Percentiles rank a stretch among this genome's conserved stretches.
These are phyloP conservation scores for Epinotia bilunana DNA, from an alignment of 2,888 invertebrate species.

Conservation along the genomic window DNA sequence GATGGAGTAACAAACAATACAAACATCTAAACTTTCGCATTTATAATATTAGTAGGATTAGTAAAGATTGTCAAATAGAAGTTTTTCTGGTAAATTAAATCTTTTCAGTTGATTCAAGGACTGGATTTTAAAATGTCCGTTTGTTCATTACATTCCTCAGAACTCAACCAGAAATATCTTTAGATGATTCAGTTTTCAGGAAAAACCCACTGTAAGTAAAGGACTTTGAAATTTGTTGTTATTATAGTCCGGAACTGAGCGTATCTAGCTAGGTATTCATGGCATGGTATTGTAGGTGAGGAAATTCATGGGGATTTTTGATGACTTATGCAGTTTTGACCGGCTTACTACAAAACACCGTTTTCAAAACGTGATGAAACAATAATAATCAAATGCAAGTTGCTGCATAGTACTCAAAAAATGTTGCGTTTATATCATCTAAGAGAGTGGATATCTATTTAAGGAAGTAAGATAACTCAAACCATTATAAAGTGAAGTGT, in stretches of 20 bases:
- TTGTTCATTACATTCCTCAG: background rate
- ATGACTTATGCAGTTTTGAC: constrained; percentile 4
- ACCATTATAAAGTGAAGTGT: constrained; percentile 73
- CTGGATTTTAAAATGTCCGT: background rate
- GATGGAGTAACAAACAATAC: no score
- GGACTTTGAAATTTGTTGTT: background rate
- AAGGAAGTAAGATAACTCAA: constrained; percentile 74
- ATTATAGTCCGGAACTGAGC: background rate
- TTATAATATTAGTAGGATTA: no score
- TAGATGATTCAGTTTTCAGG: background rate
- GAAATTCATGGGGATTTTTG: background rate
- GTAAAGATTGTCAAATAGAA: no score
- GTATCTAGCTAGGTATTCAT: background rate
- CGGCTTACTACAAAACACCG: background rate
- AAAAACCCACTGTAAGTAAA: background rate
- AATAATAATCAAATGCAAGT: constrained; percentile 3
- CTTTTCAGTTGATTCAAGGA: background rate
- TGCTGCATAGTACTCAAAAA: background rate
- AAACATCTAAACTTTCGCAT: no score
- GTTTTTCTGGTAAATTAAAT: no score
- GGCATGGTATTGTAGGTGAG: background rate
- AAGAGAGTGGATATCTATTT: constrained; percentile 66
- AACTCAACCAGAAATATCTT: background rate
- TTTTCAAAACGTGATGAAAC: background rate
- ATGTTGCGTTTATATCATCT: constrained; percentile 36